Evolutionary conservation across 2,888 invertebrate genomes (phyloP).

Genomic region (Nematopogon swammerdamellus): DNA sequence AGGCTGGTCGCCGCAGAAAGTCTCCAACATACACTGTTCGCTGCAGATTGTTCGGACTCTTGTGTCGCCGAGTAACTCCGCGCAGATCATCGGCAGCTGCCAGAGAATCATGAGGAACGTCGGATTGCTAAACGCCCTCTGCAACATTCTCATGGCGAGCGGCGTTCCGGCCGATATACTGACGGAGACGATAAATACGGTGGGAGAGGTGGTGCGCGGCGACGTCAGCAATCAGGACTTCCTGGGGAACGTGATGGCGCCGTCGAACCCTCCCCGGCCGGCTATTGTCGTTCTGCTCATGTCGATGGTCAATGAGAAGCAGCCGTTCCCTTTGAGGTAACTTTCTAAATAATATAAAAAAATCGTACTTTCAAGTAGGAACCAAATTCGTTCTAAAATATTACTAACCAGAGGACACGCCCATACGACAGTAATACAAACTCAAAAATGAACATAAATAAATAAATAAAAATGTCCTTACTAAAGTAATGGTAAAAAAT

Average conservation of each 20-base stretch:
- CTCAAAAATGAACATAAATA: not conserved
- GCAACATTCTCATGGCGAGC: conserved; percentile 90
- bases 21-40: conserved; percentile 91
- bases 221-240: conserved; percentile 89
- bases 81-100: conserved; percentile 75
- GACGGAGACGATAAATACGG: conserved; percentile 93
- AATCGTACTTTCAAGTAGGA: too few species aligned
- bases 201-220: conserved; percentile 92
- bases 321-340: conserved; percentile 70
- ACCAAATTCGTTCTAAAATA: too few species aligned
- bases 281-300: conserved; percentile 92
- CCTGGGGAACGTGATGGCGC: conserved; percentile 86
- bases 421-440: too few species aligned
- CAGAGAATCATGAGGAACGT: conserved; percentile 87
- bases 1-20: conserved; percentile 92
- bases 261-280: conserved; percentile 89
- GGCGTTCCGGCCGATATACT: conserved; percentile 96
- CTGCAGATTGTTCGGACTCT: conserved; percentile 86
- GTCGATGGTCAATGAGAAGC: conserved; percentile 99
- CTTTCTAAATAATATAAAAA: conserved; percentile 6
- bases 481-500: too few species aligned
- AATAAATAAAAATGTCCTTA: too few species aligned
- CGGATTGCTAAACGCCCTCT: conserved; percentile 77
- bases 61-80: conserved; percentile 91
- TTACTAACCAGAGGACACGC: too few species aligned